Evolutionary conservation across 2,888 invertebrate genomes (phyloP).

Genomic region (Tipula confusa): DNA sequence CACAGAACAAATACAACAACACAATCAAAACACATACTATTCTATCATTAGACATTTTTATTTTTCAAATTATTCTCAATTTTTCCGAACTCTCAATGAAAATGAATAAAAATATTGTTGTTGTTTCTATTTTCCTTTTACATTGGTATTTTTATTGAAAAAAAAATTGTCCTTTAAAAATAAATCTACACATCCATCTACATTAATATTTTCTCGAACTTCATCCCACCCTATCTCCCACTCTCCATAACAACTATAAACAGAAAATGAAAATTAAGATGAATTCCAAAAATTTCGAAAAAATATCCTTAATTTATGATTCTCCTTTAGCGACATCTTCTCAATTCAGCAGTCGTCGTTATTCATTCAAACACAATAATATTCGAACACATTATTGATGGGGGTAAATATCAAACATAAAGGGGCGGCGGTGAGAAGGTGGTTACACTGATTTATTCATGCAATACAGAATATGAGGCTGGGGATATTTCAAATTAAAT

Average conservation of each 20-base stretch:
- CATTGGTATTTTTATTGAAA: background rate
- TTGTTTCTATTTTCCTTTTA: background rate
- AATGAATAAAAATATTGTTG: background rate
- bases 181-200: background rate
- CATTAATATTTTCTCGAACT: background rate
- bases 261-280: background rate
- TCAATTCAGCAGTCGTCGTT: background rate
- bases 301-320: background rate
- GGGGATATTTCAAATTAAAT: background rate
- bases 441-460: background rate
- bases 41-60: background rate
- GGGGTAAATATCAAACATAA: background rate
- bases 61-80: slow-evolving; percentile 12
- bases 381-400: background rate
- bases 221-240: too few species aligned
- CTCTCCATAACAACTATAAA: background rate
- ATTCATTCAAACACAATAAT: background rate
- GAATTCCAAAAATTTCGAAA: background rate
- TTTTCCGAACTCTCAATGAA: background rate
- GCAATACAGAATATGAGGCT: background rate
- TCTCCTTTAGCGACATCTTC: background rate
- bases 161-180: background rate
- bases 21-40: background rate
- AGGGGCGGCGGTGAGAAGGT: background rate
- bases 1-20: background rate